Base-by-base conservation (phyloP, 2,113 vertebrate genomes). In the Scytalopus superciliaris region DNA sequence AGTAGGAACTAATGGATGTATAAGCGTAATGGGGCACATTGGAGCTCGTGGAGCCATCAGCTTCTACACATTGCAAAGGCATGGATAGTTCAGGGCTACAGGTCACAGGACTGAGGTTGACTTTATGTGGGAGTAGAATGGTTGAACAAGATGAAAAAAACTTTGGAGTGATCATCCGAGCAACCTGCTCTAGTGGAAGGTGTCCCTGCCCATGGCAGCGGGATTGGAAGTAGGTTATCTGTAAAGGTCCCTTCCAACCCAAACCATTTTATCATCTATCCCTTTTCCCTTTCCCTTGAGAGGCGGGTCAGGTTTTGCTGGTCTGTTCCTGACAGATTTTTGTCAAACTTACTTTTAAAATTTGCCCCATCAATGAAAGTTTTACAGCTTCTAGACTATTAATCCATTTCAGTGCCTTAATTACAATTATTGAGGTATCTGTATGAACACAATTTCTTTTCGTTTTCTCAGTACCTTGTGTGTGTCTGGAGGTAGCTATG, bases 41-140 rank as follows among this genome's bases (percentile, higher is more conserved):
- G 39, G 37, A 53, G 25, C 23, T 84, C 7, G 37, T 1, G 1
- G 33, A 42, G 13, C 25, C 33, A 10, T 76, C 21, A n/a, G 6
- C 12, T 42, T 74, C 31, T 52, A 0, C 0, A 0, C 8, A 1
- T n/a, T 55, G 22, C 3, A 5, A 64, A 53, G 57, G 53, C 47
- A 40, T 1, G 1, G 22, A 10, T n/a, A 28, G 24, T 68, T 90
- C 25, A 45, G 67, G 53, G 25, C 9, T 66, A 7, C 19, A 44
- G 18, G 22, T 82, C 21, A 28, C 37, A 44, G 53, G 40, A 47
- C 8, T 37, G 64, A 85, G 30, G 9, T 2, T 69, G 24, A 40
- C 23, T 64, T 52, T 47, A 6, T 55, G 39, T 13, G 12, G 33
- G 19, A 85, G 44, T 39, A 7, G 22, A 72, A 21, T 59, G 68